A percentile compares a stretch with the other conserved stretches of the same genome.
phyloP scores from a whole-genome alignment of 2,797 vertebrate species.

The Mormyrus proboscirostris region DNA sequence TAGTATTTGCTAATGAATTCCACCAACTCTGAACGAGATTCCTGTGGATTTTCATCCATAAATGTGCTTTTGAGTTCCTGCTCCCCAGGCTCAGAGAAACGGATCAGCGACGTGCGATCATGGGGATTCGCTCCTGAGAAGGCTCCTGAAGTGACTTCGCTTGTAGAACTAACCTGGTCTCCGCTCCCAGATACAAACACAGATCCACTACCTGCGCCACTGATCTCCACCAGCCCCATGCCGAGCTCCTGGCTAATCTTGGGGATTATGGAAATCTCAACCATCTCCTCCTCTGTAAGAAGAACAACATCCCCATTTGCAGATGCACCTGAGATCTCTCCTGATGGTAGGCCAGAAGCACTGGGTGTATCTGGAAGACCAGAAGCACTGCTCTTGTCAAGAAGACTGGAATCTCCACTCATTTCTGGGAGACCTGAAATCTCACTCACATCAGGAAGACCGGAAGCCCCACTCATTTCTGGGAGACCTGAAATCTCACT shows the following conservation, averaged over 20 bases:
- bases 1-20: slow-evolving; percentile 36
- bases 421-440: slow-evolving; percentile 40
- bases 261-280: slow-evolving; percentile 54
- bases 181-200: slow-evolving; percentile 41
- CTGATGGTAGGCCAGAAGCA: slow-evolving; percentile 55
- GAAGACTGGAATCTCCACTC: slow-evolving; percentile 46
- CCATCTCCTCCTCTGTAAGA: slow-evolving; percentile 58
- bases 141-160: slow-evolving; percentile 46
- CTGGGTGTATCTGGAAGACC: slow-evolving; percentile 33
- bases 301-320: slow-evolving; percentile 59
- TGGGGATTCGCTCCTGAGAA: slow-evolving; percentile 45
- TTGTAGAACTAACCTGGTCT: slow-evolving; percentile 45
- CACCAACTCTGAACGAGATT: slow-evolving; percentile 44
- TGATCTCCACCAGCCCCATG: slow-evolving; percentile 57
- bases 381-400: slow-evolving; percentile 34
- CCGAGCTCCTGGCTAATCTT: slow-evolving; percentile 60
- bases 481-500: slow-evolving; percentile 33
- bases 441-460: slow-evolving; percentile 30
- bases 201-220: slow-evolving; percentile 45
- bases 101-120: slow-evolving; percentile 37
- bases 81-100: slow-evolving; percentile 49
- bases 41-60: slow-evolving; percentile 41
- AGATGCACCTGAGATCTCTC: slow-evolving; percentile 47
- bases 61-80: slow-evolving; percentile 42
- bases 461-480: not conserved